phyloP scores from a whole-genome alignment of 2,888 invertebrate species.

The Diadegma fenestrale region DNA sequence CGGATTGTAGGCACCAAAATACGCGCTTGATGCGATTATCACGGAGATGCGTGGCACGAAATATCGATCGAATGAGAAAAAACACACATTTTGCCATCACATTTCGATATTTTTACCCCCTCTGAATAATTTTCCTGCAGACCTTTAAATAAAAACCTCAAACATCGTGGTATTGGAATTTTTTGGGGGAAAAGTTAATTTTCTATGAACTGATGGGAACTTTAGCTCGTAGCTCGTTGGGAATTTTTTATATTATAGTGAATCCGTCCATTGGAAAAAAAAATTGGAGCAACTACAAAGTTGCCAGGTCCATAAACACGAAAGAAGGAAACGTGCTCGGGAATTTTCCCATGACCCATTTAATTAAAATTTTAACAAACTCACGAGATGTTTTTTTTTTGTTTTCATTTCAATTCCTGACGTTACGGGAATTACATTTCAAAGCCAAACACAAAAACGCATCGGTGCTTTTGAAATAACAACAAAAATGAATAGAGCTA shows the following conservation, averaged over 20 bases:
- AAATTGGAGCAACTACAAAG: background rate
- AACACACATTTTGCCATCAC: too few species aligned
- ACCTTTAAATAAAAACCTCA: too few species aligned
- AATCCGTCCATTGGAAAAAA: background rate
- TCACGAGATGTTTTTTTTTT: background rate
- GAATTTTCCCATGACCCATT: background rate
- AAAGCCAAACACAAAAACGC: background rate
- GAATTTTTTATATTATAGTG: background rate
- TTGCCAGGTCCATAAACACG: background rate
- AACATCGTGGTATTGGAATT: too few species aligned
- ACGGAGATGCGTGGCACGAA: too few species aligned
- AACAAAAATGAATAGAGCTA: background rate
- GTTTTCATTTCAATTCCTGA: background rate
- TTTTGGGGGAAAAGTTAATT: too few species aligned
- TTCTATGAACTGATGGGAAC: background rate
- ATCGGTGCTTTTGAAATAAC: background rate
- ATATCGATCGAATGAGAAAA: too few species aligned
- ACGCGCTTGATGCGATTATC: too few species aligned
- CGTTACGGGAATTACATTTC: background rate
- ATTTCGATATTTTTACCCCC: too few species aligned
- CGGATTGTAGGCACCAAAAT: too few species aligned
- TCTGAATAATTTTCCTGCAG: too few species aligned
- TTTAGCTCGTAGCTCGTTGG: background rate
- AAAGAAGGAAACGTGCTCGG: background rate
- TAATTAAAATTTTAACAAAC: slow-evolving; percentile 39